These are phyloP conservation scores for Drosophila leontia DNA, from an alignment of 1,140 invertebrate genomes.

Conservation along the genomic window DNA sequence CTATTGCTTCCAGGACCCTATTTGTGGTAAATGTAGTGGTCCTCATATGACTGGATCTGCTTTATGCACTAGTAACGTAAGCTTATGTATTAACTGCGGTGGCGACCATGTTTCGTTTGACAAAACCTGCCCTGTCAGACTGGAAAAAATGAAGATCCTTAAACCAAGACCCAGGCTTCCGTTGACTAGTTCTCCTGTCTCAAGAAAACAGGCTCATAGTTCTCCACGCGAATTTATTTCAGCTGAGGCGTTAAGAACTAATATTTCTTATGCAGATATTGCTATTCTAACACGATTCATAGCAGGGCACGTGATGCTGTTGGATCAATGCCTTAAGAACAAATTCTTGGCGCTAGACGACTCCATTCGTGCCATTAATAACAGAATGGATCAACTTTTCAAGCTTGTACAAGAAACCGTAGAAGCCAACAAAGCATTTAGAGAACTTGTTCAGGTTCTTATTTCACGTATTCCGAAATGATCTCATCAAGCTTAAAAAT, in stretches of 20 bases:
- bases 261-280: conserved; percentile 15
- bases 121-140: conserved; percentile 12
- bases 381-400: too few relatives aligned
- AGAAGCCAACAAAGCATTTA: too few relatives aligned
- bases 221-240: conserved; percentile 1
- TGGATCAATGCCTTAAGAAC: too few relatives aligned
- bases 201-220: background rate
- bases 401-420: too few relatives aligned
- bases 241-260: conserved; percentile 7
- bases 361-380: too few relatives aligned
- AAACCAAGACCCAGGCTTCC: conserved; percentile 21
- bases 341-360: too few relatives aligned
- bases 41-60: conserved; percentile 6
- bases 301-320: too few relatives aligned
- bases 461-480: too few relatives aligned
- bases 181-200: background rate
- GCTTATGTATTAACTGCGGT: conserved; percentile 11
- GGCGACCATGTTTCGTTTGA: conserved; percentile 9
- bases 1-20: conserved; percentile 22
- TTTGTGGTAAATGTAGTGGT: conserved; percentile 28
- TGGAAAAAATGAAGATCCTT: conserved; percentile 8
- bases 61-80: conserved; percentile 7
- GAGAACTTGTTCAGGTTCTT: too few relatives aligned
- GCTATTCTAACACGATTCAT: background rate
- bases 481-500: too few relatives aligned